Evolutionary conservation across 2,113 vertebrate genomes (phyloP).

Genomic region (Misgurnus anguillicaudatus): DNA sequence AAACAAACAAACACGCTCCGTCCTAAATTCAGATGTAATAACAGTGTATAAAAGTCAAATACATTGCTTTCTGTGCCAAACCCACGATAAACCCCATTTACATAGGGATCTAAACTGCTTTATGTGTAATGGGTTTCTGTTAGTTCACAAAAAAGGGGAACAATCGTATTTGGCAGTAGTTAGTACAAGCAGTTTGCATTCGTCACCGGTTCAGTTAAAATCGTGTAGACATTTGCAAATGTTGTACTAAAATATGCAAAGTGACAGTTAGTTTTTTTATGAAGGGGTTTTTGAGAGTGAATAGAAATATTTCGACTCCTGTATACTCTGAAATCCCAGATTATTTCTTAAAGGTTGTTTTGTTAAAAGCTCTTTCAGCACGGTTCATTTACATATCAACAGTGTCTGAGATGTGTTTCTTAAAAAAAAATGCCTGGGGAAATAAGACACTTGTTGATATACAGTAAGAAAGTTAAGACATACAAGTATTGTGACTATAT

Average conservation of each 20-base stretch:
- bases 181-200: constrained; percentile 16
- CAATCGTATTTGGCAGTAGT: constrained; percentile 25
- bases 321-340: no score
- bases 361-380: no score
- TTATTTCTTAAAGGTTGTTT: no score
- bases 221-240: constrained; percentile 34
- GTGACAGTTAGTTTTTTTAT: constrained; percentile 20
- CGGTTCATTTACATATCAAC: neutral
- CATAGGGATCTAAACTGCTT: constrained; percentile 43
- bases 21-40: neutral
- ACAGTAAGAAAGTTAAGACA: neutral
- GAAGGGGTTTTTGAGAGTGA: neutral
- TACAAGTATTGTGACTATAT: neutral
- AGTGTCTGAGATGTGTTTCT: neutral
- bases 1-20: neutral
- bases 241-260: constrained; percentile 41
- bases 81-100: constrained; percentile 31
- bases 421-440: no score
- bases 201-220: constrained; percentile 24
- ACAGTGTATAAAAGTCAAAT: neutral
- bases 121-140: constrained; percentile 17
- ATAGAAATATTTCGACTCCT: neutral
- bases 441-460: neutral
- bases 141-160: constrained; percentile 45
- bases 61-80: constrained; percentile 14